Evolutionary conservation across 2,888 invertebrate genomes (phyloP).

Genomic region (Drosophila sordidula): DNA sequence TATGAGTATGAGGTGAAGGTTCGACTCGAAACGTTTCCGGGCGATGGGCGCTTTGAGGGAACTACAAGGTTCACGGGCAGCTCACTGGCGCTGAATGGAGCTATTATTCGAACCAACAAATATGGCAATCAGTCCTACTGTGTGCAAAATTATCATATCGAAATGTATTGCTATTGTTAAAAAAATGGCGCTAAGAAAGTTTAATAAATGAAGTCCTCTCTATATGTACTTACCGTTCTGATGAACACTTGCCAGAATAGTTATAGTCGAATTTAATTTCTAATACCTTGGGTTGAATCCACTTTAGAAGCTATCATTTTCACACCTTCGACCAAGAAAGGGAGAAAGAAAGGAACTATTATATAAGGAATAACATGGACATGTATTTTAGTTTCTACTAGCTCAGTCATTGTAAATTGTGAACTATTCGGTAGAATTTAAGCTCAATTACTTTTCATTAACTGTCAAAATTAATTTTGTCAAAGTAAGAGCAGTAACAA

Average conservation of each 20-base stretch:
- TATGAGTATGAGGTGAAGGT: slow-evolving; percentile 37
- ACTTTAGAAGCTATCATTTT: too few species aligned
- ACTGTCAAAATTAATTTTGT: not conserved
- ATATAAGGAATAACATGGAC: too few species aligned
- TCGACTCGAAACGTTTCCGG: slow-evolving; percentile 41
- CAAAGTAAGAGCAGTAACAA: not conserved
- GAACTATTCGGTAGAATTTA: too few species aligned
- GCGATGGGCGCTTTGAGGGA: slow-evolving; percentile 52
- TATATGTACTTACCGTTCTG: too few species aligned
- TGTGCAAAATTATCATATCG: slow-evolving; percentile 34
- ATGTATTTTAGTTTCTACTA: too few species aligned
- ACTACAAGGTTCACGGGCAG: slow-evolving; percentile 4
- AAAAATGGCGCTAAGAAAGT: not conserved
- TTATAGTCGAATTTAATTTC: too few species aligned
- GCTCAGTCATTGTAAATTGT: too few species aligned
- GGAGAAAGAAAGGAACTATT: too few species aligned
- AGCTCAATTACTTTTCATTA: not conserved
- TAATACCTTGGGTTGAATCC: too few species aligned
- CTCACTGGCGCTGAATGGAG: slow-evolving; percentile 39
- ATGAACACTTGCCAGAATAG: too few species aligned
- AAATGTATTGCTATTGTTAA: slow-evolving; percentile 57
- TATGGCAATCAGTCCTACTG: slow-evolving; percentile 50
- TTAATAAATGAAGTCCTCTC: too few species aligned
- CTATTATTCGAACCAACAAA: slow-evolving; percentile 38
- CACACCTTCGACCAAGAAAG: too few species aligned